Percentiles rank a stretch among this genome's conserved stretches.
Evolutionary conservation across 2,888 invertebrate species (phyloP).

Genomic region (Oscheius sp.): DNA sequence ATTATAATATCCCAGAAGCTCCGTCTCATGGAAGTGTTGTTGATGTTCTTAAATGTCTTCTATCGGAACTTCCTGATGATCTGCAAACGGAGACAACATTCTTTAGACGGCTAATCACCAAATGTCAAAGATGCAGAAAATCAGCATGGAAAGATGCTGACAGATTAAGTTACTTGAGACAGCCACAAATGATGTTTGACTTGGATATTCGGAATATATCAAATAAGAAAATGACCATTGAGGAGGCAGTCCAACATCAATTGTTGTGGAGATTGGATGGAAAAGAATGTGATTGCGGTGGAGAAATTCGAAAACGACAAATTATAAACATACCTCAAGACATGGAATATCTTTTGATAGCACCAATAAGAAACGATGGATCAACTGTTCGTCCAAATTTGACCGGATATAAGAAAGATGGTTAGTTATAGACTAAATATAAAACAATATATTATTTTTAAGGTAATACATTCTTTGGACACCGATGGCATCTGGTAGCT

Average conservation of each 20-base stretch:
- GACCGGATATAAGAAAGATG: not conserved
- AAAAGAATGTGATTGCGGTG: not conserved
- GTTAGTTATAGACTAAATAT: not conserved
- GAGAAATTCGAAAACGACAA: not conserved
- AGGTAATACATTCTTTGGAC: not conserved
- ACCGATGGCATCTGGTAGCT: not conserved
- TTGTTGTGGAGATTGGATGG: not conserved
- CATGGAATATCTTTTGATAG: not conserved
- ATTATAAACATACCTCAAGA: not conserved
- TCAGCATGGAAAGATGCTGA: not conserved
- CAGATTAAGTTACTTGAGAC: not conserved
- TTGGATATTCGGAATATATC: not conserved
- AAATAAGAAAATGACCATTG: not conserved
- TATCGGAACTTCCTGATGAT: too few species aligned
- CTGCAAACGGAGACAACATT: too few species aligned
- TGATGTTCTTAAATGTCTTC: too few species aligned
- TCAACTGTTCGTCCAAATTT: not conserved
- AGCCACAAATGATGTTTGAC: not conserved
- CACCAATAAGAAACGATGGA: not conserved
- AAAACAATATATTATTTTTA: not conserved
- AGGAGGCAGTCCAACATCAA: not conserved
- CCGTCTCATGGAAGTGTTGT: too few species aligned
- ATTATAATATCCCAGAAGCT: too few species aligned
- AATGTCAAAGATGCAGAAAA: too few species aligned
- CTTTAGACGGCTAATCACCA: too few species aligned